phyloP scores from a whole-genome alignment of 1,140 invertebrate species.

The Ostrea edulis region DNA sequence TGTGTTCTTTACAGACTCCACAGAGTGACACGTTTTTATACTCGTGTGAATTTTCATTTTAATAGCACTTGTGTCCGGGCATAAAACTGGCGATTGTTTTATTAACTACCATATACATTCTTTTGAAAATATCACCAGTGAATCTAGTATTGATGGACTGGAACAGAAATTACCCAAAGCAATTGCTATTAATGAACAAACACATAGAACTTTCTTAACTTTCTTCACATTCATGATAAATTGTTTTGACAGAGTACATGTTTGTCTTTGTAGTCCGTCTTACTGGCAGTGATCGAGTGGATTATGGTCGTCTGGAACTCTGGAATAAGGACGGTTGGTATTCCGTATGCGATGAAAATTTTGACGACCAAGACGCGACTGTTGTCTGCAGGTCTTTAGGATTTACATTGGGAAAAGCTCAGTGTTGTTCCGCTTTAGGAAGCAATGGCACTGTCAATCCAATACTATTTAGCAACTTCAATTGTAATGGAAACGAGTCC shows the following conservation, averaged over 20 bases:
- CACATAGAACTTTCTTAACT: too few relatives aligned
- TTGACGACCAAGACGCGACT: constrained; percentile 41
- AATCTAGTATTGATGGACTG: too few relatives aligned
- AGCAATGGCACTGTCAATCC: neutral
- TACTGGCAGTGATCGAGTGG: neutral
- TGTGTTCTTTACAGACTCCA: too few relatives aligned
- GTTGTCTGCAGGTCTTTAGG: constrained; percentile 37
- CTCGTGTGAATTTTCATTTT: too few relatives aligned
- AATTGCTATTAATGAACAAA: neutral
- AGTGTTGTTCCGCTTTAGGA: constrained; percentile 40
- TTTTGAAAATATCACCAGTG: too few relatives aligned
- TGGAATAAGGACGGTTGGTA: neutral
- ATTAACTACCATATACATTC: too few relatives aligned
- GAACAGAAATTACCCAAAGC: too few relatives aligned
- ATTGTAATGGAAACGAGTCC: neutral
- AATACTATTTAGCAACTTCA: neutral
- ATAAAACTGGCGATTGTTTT: too few relatives aligned
- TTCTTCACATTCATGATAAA: too few relatives aligned
- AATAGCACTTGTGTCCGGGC: too few relatives aligned
- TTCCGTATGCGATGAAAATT: constrained; percentile 40
- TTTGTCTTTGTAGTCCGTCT: constrained; percentile 28
- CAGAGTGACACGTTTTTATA: too few relatives aligned
- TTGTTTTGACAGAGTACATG: too few relatives aligned
- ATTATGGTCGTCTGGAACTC: constrained; percentile 44
- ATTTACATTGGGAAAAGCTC: neutral